Evolutionary conservation across 2,797 vertebrate species (phyloP), one percentile per base, ranked within the genome.

Genomic region (Mus caroli): DNA sequence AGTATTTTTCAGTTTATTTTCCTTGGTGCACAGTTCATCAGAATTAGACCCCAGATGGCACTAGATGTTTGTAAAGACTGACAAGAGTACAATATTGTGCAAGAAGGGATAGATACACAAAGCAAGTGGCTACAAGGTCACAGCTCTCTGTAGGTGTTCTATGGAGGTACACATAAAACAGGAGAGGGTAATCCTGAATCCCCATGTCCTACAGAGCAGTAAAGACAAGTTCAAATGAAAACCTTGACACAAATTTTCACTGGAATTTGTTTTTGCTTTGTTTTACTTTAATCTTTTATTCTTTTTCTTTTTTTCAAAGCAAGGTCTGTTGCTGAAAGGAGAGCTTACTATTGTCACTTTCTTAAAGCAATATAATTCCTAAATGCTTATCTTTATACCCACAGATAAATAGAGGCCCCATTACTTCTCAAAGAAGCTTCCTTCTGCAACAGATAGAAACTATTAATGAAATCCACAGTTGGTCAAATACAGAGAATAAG

Each of bases 1-100:
- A 75, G 87, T 60, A 58, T 84, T 88, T 77, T 64, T 75, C 79
- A 92, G 80, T 83, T 90, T 86, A 78, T 87, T 82, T 94, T 78
- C 88, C 62, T 88, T 60, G 24, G 73, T 12, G 20, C 24, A 92
- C 56, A 67, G 91, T 67, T 90, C n/a, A 20, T 92, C 82, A 92
- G 84, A 71, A 82, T 73, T 37, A n/a, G 43, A 22, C 26, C 26
- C 85, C 43, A 20, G 40, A 95, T 82, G 54, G 28, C 56, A 43
- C 20, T 67, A 76, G 64, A 83, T 64, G 28, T 60, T 94, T 88
- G 69, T 62, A 76, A 93, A 69, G 77, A 92, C 34, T 46, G 26
- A 52, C 9, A 15, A 2, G 4, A 24, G 92, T 24, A 84, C 56
- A 94, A 28, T 10, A 28, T 64, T 43, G 60, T 64, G 40, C 50